A percentile compares a stretch with the other conserved stretches of the same genome.
phyloP scores from a whole-genome alignment of 2,888 invertebrate genomes.

The Scotopteryx bipunctaria region DNA sequence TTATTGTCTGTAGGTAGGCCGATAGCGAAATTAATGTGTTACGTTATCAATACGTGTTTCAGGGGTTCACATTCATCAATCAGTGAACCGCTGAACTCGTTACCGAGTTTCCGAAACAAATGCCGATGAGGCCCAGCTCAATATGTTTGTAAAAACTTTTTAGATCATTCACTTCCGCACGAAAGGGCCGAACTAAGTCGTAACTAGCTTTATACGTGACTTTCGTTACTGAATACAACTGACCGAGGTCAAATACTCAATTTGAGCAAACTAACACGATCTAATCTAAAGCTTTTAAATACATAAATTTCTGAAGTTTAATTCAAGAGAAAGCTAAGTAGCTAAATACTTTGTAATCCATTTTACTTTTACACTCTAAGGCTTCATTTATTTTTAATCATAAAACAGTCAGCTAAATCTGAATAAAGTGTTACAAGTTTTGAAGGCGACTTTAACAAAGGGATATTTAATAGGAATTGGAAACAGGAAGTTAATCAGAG shows the following conservation, averaged over 20 bases:
- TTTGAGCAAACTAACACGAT: too few relatives aligned
- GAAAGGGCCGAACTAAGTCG: slow-evolving; percentile 54
- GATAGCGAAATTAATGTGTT: slow-evolving; percentile 61
- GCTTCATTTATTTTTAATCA: slow-evolving; percentile 10
- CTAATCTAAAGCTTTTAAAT: too few relatives aligned
- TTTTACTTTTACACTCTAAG: too few relatives aligned
- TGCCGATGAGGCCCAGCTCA: slow-evolving; percentile 61
- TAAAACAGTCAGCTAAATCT: slow-evolving; percentile 14
- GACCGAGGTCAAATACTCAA: slow-evolving; percentile 4
- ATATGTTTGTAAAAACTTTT: slow-evolving; percentile 74
- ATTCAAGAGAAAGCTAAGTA: too few relatives aligned
- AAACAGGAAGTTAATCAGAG: slow-evolving; percentile 77
- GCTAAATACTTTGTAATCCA: too few relatives aligned
- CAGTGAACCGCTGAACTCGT: slow-evolving; percentile 75
- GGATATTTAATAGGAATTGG: slow-evolving; percentile 71
- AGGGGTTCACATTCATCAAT: slow-evolving; percentile 71
- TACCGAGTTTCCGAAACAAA: slow-evolving; percentile 63
- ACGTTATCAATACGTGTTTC: slow-evolving; percentile 67
- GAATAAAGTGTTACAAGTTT: slow-evolving; percentile 36
- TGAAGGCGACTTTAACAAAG: slow-evolving; percentile 54
- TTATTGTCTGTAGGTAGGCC: slow-evolving; percentile 47
- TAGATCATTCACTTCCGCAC: slow-evolving; percentile 77
- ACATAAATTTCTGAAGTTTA: too few relatives aligned
- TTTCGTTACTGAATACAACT: too few relatives aligned
- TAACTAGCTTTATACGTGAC: slow-evolving; percentile 50